phyloP scores from a whole-genome alignment of 37 sponge, comb jelly and placozoan genomes.

The Ianthella basta region DNA sequence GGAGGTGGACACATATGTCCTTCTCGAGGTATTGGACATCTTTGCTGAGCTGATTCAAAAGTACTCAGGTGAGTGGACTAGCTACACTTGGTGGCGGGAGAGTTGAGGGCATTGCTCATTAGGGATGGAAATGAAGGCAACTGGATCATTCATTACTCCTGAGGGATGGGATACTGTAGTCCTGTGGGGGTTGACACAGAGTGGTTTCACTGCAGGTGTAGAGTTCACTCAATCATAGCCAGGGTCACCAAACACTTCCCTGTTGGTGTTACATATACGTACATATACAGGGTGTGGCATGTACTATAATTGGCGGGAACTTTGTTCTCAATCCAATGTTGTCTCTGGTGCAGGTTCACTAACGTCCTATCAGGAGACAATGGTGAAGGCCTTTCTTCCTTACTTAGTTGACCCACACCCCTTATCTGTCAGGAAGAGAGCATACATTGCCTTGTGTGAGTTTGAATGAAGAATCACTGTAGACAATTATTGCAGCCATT shows the following conservation, averaged over 20 bases:
- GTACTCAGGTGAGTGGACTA: slow-evolving; percentile 66
- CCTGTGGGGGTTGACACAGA: background rate
- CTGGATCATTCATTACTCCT: too few relatives aligned
- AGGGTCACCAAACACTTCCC: too few relatives aligned
- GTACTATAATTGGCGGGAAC: too few relatives aligned
- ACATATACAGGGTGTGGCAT: background rate
- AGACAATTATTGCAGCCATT: too few relatives aligned
- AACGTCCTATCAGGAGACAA: slow-evolving; percentile 61
- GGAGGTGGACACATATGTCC: slow-evolving; percentile 81
- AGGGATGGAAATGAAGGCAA: background rate
- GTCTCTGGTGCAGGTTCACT: slow-evolving; percentile 33
- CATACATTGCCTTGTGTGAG: slow-evolving; percentile 91
- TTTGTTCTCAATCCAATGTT: too few relatives aligned
- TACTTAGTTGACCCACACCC: slow-evolving; percentile 71
- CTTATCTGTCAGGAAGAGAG: slow-evolving; percentile 91
- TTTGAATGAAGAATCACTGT: background rate
- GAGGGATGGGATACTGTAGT: background rate
- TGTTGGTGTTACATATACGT: background rate
- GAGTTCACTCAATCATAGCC: too few relatives aligned
- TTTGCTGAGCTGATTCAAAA: slow-evolving; percentile 86
- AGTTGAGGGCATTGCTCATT: background rate
- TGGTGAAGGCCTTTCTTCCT: slow-evolving; percentile 55
- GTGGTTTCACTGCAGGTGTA: background rate
- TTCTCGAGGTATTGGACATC: slow-evolving; percentile 94
- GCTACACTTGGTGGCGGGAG: background rate